Evolutionary conservation across 2,113 vertebrate genomes (phyloP).

Genomic region (Dicaeum eximium): DNA sequence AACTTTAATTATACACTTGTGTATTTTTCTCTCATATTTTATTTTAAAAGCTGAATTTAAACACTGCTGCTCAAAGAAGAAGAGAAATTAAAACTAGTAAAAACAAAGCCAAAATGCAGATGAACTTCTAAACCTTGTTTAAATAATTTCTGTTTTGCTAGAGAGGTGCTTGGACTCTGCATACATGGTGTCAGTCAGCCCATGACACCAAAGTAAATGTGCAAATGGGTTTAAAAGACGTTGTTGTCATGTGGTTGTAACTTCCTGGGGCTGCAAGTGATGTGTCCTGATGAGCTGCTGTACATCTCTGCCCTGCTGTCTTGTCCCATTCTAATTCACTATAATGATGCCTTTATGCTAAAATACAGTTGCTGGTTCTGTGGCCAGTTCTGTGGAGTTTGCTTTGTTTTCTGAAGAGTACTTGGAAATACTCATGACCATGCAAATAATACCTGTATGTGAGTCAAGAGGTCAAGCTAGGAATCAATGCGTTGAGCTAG

Average conservation of each 20-base stretch:
- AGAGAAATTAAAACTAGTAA: neutral
- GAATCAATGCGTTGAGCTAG: no score
- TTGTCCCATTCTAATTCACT: neutral
- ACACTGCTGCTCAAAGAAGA: neutral
- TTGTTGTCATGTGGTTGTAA: accelerated
- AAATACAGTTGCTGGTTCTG: neutral
- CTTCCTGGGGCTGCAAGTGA: neutral
- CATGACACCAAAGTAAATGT: accelerated
- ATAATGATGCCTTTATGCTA: neutral
- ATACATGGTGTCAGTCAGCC: neutral
- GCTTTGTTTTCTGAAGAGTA: neutral
- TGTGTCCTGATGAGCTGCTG: neutral
- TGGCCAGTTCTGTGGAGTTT: neutral
- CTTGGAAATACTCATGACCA: neutral
- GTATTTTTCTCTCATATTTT: neutral
- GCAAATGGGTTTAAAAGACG: neutral
- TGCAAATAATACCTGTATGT: neutral
- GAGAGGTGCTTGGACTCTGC: neutral
- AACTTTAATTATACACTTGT: neutral
- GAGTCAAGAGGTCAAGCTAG: no score
- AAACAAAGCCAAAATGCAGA: neutral
- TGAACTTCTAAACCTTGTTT: neutral
- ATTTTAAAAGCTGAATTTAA: neutral
- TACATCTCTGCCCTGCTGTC: neutral
- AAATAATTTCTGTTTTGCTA: neutral